These are phyloP conservation scores for Macrosiphum euphorbiae DNA, from an alignment of 2,888 invertebrate species.

Conservation along the genomic window DNA sequence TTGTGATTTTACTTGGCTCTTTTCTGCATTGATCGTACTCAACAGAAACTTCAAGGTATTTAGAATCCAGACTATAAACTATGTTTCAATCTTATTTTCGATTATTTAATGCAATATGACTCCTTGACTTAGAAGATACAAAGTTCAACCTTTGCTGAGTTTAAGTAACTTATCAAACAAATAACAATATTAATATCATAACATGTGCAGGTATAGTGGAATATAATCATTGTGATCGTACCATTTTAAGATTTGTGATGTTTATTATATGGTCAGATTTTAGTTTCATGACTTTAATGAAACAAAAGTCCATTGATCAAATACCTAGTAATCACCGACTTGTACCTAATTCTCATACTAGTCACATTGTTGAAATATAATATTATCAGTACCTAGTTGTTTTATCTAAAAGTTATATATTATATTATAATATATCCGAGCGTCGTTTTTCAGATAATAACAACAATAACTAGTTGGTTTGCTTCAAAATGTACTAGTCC, in stretches of 20 bases:
- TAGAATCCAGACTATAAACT: background rate
- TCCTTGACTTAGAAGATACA: background rate
- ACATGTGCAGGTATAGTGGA: background rate
- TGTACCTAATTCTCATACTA: background rate
- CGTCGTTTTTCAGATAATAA: no score
- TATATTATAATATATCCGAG: no score
- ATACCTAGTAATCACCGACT: background rate
- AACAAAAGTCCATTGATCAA: background rate
- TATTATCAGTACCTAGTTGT: background rate
- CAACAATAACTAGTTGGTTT: no score
- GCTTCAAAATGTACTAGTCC: no score
- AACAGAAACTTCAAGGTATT: background rate
- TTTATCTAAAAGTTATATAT: background rate
- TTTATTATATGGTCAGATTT: background rate
- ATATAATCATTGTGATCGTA: background rate
- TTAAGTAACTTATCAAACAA: background rate
- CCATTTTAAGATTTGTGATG: background rate
- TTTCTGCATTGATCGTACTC: background rate
- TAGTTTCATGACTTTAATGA: background rate
- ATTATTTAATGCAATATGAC: background rate
- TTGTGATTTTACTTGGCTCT: background rate
- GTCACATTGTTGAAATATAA: background rate
- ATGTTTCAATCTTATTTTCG: background rate
- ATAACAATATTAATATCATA: background rate
- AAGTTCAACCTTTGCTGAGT: background rate